Evolutionary conservation across 2,797 vertebrate genomes (phyloP).

Genomic region (Fistularia tabacaria): DNA sequence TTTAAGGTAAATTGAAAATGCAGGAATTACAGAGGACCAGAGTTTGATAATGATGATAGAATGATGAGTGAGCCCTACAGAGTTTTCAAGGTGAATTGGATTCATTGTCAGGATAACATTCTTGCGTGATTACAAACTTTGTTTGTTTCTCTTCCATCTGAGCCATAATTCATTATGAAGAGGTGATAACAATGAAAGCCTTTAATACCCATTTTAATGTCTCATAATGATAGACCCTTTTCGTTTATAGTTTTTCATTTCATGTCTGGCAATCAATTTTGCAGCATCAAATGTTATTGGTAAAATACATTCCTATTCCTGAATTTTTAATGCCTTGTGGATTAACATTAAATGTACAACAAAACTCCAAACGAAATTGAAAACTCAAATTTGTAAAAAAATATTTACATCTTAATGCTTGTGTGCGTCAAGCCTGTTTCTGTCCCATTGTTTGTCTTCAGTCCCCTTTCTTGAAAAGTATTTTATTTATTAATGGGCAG

Average conservation of each 20-base stretch:
- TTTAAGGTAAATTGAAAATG: slow-evolving; percentile 36
- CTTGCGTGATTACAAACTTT: no score
- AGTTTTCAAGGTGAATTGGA: slow-evolving; percentile 11
- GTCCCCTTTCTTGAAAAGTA: slow-evolving; percentile 1
- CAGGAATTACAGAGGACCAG: slow-evolving; percentile 42
- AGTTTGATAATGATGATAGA: slow-evolving; percentile 37
- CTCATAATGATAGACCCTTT: no score
- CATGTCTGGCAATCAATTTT: no score
- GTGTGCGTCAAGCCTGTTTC: slow-evolving; percentile 1
- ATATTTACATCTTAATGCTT: slow-evolving; percentile 8
- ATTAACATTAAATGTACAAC: slow-evolving; percentile 3
- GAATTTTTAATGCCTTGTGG: no score
- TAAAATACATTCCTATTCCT: no score
- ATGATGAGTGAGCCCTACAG: no score
- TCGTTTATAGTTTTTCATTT: no score
- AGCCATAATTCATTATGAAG: no score
- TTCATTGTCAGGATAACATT: not conserved
- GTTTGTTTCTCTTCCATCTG: no score
- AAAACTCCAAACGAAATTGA: not conserved
- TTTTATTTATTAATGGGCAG: slow-evolving; percentile 39
- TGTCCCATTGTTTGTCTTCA: not conserved
- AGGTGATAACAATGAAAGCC: not conserved
- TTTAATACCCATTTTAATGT: no score
- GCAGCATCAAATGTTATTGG: no score
- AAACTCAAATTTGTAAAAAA: slow-evolving; percentile 1